Evolutionary conservation across 2,888 invertebrate genomes (phyloP), one percentile per base, ranked within the genome.

Genomic region (Brassicogethes aeneus): DNA sequence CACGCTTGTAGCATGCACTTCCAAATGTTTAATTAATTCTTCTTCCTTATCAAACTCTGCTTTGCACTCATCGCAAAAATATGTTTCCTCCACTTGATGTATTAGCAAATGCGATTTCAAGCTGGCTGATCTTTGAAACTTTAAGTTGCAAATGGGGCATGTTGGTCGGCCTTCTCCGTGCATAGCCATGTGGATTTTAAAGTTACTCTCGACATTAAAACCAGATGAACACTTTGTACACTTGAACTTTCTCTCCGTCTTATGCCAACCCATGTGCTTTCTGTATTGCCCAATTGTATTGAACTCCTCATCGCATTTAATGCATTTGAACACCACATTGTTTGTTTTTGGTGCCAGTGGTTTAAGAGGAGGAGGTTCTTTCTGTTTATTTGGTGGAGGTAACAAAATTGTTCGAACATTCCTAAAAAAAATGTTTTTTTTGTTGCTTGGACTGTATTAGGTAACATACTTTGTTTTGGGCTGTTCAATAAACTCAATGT

Each of bases 1-100:
- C 16, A 15, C 31, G 10, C 30, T 40, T 14, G 48, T 14, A 12
- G 45, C 49, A 43, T 52, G 53, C 12, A 48, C 39, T 40, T 46
- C 50, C 41, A 71, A 59, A 54, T 77, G 77, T 39, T 64, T 61
- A 38, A 72, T 69, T 39, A 74, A 59, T 48, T 75, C 74, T 29
- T 64, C 67, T 47, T 65, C 64, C 50, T 57, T 61, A 16, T 64
- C 61, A 51, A 64, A 67, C 47, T 65, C 64, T 7, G 56, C 58
- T 36, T 54, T 45, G 47, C 68, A 68, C 37, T 63, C 60, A 10
- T 57, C 54, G 50, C 68, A 69, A 15, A 50, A 48, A 48, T 60
- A 59, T n/a, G 59, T 50, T 47, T 68, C 68, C 32, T 67, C 66
- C 23, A 64, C 59, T 56, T 66, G 61, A 51, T 69, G 69, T 17